These are phyloP conservation scores for Poliocrania exsul DNA, from an alignment of 2,797 vertebrate genomes.

Conservation along the genomic window DNA sequence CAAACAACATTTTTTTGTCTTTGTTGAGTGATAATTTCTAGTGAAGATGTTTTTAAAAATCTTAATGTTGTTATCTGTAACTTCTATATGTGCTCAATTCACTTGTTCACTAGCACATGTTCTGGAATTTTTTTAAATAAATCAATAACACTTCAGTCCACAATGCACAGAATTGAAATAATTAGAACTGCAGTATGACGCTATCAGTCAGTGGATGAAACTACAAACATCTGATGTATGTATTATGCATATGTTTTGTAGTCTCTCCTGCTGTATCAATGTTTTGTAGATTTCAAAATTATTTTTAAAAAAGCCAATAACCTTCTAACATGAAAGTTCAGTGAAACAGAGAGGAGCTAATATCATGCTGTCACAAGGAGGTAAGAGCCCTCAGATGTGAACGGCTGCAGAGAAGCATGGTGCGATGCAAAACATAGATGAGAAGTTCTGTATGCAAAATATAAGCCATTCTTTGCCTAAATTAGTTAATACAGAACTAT, in stretches of 20 bases:
- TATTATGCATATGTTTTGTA: not conserved
- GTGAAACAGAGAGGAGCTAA: not conserved
- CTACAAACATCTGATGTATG: accelerated
- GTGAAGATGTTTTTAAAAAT: not conserved
- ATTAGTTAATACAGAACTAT: not conserved
- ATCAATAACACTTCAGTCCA: not conserved
- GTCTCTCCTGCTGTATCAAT: not conserved
- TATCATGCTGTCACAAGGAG: not conserved
- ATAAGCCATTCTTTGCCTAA: not conserved
- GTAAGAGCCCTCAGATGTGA: not conserved
- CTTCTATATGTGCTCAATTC: not conserved
- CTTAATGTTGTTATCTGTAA: not conserved
- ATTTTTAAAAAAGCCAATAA: not conserved
- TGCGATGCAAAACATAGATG: not conserved
- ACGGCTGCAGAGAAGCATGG: not conserved
- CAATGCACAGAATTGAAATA: not conserved
- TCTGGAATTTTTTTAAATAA: not conserved
- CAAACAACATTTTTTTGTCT: not conserved
- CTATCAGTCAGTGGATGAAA: not conserved
- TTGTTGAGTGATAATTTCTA: not conserved
- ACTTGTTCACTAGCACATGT: not conserved
- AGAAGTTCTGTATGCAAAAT: not conserved
- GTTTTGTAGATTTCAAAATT: not conserved
- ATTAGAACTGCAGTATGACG: not conserved
- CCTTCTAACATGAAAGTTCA: not conserved